phyloP scores from a whole-genome alignment of 2,888 invertebrate genomes.

The Archips xylosteana region DNA sequence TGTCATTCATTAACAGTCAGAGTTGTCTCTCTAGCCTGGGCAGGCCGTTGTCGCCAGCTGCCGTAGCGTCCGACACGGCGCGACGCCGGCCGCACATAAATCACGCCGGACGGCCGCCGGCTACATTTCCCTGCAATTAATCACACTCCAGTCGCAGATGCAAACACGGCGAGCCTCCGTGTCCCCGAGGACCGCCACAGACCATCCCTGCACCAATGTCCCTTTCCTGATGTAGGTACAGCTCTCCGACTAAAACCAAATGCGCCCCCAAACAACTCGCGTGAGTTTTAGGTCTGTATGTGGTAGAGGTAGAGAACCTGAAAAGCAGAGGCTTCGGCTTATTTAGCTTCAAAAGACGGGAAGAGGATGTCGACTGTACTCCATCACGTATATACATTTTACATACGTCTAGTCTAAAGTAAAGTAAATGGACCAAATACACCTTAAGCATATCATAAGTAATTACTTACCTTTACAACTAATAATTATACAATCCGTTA shows the following conservation, averaged over 20 bases:
- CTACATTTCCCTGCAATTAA: conserved; percentile 7
- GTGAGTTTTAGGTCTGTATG: too few relatives aligned
- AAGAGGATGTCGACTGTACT: too few relatives aligned
- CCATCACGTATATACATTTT: too few relatives aligned
- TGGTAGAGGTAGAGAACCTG: too few relatives aligned
- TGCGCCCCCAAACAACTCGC: neutral
- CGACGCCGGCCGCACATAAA: conserved; percentile 7
- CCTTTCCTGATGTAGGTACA: too few relatives aligned
- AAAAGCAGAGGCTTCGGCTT: too few relatives aligned
- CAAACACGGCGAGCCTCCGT: neutral
- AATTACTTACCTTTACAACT: too few relatives aligned
- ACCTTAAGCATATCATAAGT: too few relatives aligned
- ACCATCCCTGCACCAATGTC: neutral
- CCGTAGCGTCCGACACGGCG: neutral
- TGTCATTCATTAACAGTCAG: neutral
- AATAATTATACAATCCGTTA: too few relatives aligned
- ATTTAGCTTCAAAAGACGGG: too few relatives aligned
- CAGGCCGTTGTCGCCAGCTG: neutral
- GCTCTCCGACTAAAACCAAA: neutral
- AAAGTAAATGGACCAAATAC: too few relatives aligned
- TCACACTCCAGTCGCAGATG: conserved; percentile 11
- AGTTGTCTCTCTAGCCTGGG: neutral
- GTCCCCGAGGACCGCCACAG: conserved; percentile 1
- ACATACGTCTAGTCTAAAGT: too few relatives aligned
- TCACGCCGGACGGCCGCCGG: conserved; percentile 6